phyloP scores from a whole-genome alignment of 2,888 invertebrate species.

The Eremobia ochroleuca region DNA sequence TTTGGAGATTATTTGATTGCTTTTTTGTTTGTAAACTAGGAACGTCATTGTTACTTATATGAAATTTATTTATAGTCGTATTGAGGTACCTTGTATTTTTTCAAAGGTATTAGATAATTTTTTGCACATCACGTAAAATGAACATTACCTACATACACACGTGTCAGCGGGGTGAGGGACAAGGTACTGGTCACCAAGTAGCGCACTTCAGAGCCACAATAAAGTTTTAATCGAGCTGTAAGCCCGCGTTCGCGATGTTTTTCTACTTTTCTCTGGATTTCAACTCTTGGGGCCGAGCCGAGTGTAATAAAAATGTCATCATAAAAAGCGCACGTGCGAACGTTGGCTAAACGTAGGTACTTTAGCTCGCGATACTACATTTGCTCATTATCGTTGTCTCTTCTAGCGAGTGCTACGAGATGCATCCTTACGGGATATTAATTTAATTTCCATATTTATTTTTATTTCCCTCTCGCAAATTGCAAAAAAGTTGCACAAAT shows the following conservation, averaged over 20 bases:
- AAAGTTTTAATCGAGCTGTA: no score
- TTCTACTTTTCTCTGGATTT: not conserved
- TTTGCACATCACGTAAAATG: not conserved
- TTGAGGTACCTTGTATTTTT: not conserved
- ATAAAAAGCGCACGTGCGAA: not conserved
- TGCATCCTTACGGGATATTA: not conserved
- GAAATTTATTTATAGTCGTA: not conserved
- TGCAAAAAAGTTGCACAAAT: constrained; percentile 10
- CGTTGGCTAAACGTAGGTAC: no score
- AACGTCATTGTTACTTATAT: not conserved
- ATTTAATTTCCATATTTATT: constrained; percentile 12
- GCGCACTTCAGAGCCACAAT: no score
- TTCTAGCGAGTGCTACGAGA: not conserved
- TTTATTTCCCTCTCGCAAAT: constrained; percentile 16
- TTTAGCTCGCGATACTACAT: not conserved
- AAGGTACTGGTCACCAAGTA: no score
- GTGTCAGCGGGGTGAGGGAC: no score
- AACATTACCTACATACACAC: not conserved
- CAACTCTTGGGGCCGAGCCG: not conserved
- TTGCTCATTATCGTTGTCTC: not conserved
- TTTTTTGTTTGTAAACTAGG: not conserved
- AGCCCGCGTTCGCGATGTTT: not conserved
- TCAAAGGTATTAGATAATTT: not conserved
- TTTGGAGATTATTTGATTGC: not conserved
- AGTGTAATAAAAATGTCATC: not conserved